Evolutionary conservation across 2,113 vertebrate genomes (phyloP).

Genomic region (Balaenoptera acutorostrata): DNA sequence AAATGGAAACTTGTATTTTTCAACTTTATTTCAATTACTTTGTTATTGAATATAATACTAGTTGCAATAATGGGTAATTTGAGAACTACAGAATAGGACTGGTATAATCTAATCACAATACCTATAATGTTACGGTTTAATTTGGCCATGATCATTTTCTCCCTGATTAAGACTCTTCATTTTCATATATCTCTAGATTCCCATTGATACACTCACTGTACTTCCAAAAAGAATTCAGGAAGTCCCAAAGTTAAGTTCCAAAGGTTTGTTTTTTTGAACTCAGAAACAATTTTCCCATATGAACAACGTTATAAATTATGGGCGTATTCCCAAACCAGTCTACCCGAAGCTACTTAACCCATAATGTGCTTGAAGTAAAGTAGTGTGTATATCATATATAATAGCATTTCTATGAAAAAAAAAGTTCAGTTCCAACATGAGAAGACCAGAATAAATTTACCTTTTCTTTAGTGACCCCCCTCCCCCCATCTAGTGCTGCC

Average conservation of each 20-base stretch:
- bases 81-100: neutral
- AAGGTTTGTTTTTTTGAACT: conserved; percentile 8
- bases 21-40: conserved; percentile 11
- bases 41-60: neutral
- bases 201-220: neutral
- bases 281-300: conserved; percentile 20
- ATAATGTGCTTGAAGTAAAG: neutral
- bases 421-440: neutral
- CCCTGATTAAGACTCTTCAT: neutral
- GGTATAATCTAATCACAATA: conserved; percentile 3
- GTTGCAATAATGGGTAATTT: neutral
- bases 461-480: neutral
- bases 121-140: neutral
- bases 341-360: neutral
- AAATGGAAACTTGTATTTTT: conserved; percentile 48
- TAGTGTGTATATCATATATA: neutral
- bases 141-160: conserved; percentile 8
- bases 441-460: neutral
- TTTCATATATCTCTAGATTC: neutral
- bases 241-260: neutral
- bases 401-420: neutral
- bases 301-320: conserved; percentile 35
- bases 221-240: conserved; percentile 43
- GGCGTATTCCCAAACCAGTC: neutral
- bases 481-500: neutral